A percentile compares a stretch with the other conserved stretches of the same genome.
Evolutionary conservation across 2,797 vertebrate genomes (phyloP).

Genomic region (Gymnodraco acuticeps): DNA sequence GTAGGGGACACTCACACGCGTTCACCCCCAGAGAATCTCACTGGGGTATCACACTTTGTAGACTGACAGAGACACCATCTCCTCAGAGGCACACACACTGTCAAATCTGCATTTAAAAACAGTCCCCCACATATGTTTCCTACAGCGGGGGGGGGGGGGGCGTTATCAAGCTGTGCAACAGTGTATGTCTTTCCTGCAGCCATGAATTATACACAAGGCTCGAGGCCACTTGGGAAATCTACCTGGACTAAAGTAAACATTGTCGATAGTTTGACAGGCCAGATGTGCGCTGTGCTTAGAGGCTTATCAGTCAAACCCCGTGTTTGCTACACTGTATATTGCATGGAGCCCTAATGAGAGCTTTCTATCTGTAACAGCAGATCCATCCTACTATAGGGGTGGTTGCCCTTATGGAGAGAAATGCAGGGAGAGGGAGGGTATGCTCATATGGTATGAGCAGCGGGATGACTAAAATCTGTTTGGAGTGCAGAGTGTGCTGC

Average conservation of each 20-base stretch:
- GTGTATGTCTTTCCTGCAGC: slow-evolving; percentile 24
- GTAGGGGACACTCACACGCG: slow-evolving; percentile 12
- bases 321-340: slow-evolving; percentile 7
- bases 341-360: slow-evolving; percentile 49
- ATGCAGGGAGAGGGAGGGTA: slow-evolving; percentile 35
- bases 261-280: slow-evolving; percentile 35
- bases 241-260: slow-evolving; percentile 55
- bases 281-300: slow-evolving; percentile 25
- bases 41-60: slow-evolving; percentile 55
- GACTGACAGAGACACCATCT: slow-evolving; percentile 57
- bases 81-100: slow-evolving; percentile 51
- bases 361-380: slow-evolving; percentile 34
- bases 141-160: slow-evolving; percentile 1
- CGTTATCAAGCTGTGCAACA: slow-evolving; percentile 53
- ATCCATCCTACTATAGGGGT: slow-evolving; percentile 42
- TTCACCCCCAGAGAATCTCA: slow-evolving; percentile 35
- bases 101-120: slow-evolving; percentile 66
- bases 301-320: slow-evolving; percentile 33
- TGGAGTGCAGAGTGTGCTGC: slow-evolving; percentile 77
- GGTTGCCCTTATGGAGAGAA: slow-evolving; percentile 54
- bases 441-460: slow-evolving; percentile 52
- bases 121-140: slow-evolving; percentile 42
- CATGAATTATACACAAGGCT: slow-evolving; percentile 52
- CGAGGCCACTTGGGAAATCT: slow-evolving; percentile 59
- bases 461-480: slow-evolving; percentile 80